phyloP scores from a whole-genome alignment of 2,888 invertebrate species.

The Ametastegia equiseti region DNA sequence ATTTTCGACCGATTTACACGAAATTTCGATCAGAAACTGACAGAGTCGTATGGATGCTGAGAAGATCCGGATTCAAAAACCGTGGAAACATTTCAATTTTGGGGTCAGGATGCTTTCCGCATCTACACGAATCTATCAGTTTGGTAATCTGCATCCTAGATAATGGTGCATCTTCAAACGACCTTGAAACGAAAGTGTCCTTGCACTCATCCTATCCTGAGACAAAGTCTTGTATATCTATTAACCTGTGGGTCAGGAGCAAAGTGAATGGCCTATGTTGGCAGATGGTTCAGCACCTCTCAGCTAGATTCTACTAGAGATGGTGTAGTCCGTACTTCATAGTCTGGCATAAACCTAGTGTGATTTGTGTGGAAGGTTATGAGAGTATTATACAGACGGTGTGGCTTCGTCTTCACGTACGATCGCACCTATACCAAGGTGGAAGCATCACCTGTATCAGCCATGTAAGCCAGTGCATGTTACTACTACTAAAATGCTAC shows the following conservation, averaged over 20 bases:
- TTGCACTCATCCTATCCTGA: slow-evolving; percentile 58
- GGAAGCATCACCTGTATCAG: slow-evolving; percentile 22
- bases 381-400: slow-evolving; percentile 9
- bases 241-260: slow-evolving; percentile 56
- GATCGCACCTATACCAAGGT: slow-evolving; percentile 2
- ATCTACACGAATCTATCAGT: too few relatives aligned
- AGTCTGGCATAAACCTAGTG: background rate
- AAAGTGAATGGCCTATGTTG: slow-evolving; percentile 58
- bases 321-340: slow-evolving; percentile 7
- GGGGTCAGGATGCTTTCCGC: too few relatives aligned
- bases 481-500: slow-evolving; percentile 25
- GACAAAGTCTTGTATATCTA: slow-evolving; percentile 55
- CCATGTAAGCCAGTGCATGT: background rate
- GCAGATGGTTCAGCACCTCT: slow-evolving; percentile 2
- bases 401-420: background rate
- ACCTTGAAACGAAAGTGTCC: slow-evolving; percentile 58
- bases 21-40: too few relatives aligned
- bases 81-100: too few relatives aligned
- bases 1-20: too few relatives aligned
- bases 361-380: background rate
- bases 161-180: slow-evolving; percentile 48
- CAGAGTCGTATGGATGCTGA: too few relatives aligned
- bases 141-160: too few relatives aligned
- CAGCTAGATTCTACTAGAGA: background rate
- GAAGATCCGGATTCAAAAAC: too few relatives aligned